Evolutionary conservation across 2,797 vertebrate species (phyloP), one percentile per base, ranked within the genome.

Genomic region (Gephyroberyx darwinii): DNA sequence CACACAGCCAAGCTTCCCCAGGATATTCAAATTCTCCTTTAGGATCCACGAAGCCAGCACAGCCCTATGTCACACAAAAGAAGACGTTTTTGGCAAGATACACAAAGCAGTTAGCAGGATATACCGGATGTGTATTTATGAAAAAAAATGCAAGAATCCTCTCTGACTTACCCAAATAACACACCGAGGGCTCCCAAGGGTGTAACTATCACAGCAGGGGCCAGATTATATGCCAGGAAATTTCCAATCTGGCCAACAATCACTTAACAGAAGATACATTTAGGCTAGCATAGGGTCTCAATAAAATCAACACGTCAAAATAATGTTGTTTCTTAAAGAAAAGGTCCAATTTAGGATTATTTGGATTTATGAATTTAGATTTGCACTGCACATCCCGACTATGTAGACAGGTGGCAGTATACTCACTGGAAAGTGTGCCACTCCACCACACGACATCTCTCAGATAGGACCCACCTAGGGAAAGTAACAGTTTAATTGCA

Each of bases 121-220:
- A 57, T 19, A 57, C 20, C 16, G 26, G 26, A 26, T 26, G 3
- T 26, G 3, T 1, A 3, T 26, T 26, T 26, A 2, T 26, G 26
- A 2, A 26, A 19, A 35, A 8, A 4, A 20, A 26, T 4, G 7
- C 1, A 57, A 52, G 0, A 22, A 51, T 39, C 1, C 8, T 20
- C 16, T 41, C 0, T 14, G 9, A 86, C 94, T 96, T 88, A 99
- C 97, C 98, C 98, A 89, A 99, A 99, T 1, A 98, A 92, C 67
- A 99, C 96, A 19, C 98, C 98, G 9, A 99, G 94, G n/a, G 97
- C 97, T 82, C 98, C 98, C 54, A 99, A 87, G 1, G 98, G 97
- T 0, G 97, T 98, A 53, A 99, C 97, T 61, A 97, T 90, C 65
- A 97, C 96, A 19, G 97, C 97, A 43, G 98, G 96, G 52, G 98